Evolutionary conservation across 2,888 invertebrate species (phyloP).

Genomic region (Lithodes maja): DNA sequence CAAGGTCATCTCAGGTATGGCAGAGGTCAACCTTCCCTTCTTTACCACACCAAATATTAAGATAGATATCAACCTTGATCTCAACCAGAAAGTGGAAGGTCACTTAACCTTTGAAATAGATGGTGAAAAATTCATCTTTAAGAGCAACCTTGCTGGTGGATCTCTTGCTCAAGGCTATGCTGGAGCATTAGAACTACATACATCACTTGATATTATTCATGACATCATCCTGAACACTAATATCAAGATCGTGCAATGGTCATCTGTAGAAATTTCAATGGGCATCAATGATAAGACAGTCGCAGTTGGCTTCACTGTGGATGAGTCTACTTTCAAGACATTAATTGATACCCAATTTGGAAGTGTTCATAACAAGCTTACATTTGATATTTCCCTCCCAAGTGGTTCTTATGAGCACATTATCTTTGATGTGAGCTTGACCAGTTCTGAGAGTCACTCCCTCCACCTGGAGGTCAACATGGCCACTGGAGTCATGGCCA

Average conservation of each 20-base stretch:
- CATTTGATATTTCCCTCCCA: slow-evolving; percentile 47
- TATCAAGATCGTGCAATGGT: background rate
- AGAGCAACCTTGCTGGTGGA: slow-evolving; percentile 31
- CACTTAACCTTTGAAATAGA: slow-evolving; percentile 46
- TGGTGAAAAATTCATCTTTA: slow-evolving; percentile 50
- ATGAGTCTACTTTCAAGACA: slow-evolving; percentile 24
- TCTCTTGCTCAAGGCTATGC: slow-evolving; percentile 28
- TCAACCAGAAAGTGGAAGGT: slow-evolving; percentile 45
- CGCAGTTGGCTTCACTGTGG: slow-evolving; percentile 22
- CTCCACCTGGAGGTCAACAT: slow-evolving; percentile 35
- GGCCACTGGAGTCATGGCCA: slow-evolving; percentile 16
- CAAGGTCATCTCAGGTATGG: slow-evolving; percentile 34
- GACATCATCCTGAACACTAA: background rate
- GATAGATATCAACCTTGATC: slow-evolving; percentile 33
- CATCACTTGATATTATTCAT: slow-evolving; percentile 44
- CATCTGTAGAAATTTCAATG: background rate
- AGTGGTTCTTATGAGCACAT: slow-evolving; percentile 30
- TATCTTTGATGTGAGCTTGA: slow-evolving; percentile 21
- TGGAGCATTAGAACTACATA: slow-evolving; percentile 40
- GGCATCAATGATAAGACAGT: slow-evolving; percentile 38
- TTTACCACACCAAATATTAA: slow-evolving; percentile 42
- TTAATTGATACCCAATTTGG: background rate
- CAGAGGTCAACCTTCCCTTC: slow-evolving; percentile 52
- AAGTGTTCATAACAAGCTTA: slow-evolving; percentile 32
- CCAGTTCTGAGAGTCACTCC: slow-evolving; percentile 26